Evolutionary conservation across 2,888 invertebrate species (phyloP).

Genomic region (Melanophora roralis): DNA sequence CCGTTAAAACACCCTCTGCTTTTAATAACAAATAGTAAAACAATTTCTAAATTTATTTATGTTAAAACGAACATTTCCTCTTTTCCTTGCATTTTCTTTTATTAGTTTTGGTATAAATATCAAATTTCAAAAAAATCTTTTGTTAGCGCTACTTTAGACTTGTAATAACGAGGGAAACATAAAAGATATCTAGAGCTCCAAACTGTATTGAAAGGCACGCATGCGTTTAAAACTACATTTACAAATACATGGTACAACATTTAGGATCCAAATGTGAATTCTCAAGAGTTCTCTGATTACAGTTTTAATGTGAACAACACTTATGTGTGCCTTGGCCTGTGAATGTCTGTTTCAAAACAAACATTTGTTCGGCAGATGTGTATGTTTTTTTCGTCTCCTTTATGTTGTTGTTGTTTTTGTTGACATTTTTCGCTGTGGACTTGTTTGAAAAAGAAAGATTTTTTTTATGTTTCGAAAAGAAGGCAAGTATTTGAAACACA

Average conservation of each 20-base stretch:
- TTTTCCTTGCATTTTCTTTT: neutral
- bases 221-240: constrained; percentile 31
- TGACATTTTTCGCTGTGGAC: constrained; percentile 1
- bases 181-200: constrained; percentile 45
- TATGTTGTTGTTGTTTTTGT: no score
- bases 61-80: constrained; percentile 18
- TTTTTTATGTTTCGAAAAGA: neutral
- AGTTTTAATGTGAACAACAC: constrained; percentile 11
- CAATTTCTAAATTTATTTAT: neutral
- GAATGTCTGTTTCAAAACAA: constrained; percentile 10
- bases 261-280: constrained; percentile 42
- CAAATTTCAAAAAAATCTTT: constrained; percentile 55
- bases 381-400: neutral
- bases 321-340: constrained; percentile 3
- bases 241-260: neutral
- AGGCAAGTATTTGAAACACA: constrained; percentile 8
- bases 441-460: constrained; percentile 22
- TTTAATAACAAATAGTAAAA: neutral
- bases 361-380: constrained; percentile 60
- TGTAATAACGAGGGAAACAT: neutral
- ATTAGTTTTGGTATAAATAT: constrained; percentile 51
- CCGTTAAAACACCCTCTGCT: constrained; percentile 28
- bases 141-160: constrained; percentile 34
- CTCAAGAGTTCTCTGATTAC: constrained; percentile 58
- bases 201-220: constrained; percentile 51